Base-by-base conservation (phyloP, 2,888 invertebrate species). In the Tenthredo amoena region DNA sequence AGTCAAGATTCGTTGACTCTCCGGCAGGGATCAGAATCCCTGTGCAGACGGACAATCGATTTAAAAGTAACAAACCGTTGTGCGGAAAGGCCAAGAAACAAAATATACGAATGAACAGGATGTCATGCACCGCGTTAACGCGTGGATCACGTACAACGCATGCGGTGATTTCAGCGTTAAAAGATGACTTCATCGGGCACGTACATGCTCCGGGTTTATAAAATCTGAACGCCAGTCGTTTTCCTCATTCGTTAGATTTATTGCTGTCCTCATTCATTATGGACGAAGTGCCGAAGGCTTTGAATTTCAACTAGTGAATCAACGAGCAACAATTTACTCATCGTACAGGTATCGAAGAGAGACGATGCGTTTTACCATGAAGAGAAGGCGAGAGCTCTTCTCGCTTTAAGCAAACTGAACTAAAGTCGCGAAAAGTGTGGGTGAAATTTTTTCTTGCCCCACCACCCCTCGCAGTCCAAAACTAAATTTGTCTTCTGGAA, bases 401-500 rank as follows among this genome's bases (percentile, higher is more conserved):
- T n/a, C 10, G 40, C 40, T 72, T 40, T 10, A 4, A 72, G n/a
- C 40, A 72, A 43, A 43, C 37, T 74, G n/a, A 21, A 74, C 40
- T 43, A 9, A 6, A 77, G 47, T 77, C 76, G 50, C 34, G 9
- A 34, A 55, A 34, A 50, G 55, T 55, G 0, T 18, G 18, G 31
- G 18, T 7, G 18, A 55, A 77, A 34, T 77, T 77, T 77, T 77
- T 47, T 77, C 50, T 47, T 1, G n/a, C 37, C 3, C n/a, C 34
- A 15, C 21, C 37, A 31, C n/a, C 40, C n/a, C 43, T 50, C 21
- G 31, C 77, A 50, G 21, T 62, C 15, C 12, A 81, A 85, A 85
- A 82, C 85, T 71, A 82, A 82, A 85, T 85, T 85, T 85, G 85
- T 85, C 85, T 85, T 85, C 43, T 58, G 81, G 31, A 82, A 82